Evolutionary conservation across 2,113 vertebrate genomes (phyloP).

Genomic region (Todiramphus chloris): DNA sequence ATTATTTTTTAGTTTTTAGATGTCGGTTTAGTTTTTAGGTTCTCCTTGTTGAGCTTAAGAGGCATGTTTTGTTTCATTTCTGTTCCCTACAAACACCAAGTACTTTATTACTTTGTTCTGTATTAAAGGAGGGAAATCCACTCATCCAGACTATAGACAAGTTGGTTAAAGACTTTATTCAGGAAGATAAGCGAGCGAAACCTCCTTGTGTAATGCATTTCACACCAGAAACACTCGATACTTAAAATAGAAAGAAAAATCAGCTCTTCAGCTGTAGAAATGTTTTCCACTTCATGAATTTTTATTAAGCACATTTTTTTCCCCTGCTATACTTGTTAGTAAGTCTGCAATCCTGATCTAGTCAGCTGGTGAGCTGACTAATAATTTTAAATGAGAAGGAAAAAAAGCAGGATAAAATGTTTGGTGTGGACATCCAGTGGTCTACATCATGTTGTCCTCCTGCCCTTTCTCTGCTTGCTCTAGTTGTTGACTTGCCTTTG

Average conservation of each 20-base stretch:
- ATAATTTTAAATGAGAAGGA: background rate
- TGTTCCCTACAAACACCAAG: background rate
- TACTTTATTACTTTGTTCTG: background rate
- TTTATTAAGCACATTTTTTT: background rate
- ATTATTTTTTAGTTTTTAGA: background rate
- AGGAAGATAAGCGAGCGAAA: background rate
- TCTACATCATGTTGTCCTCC: background rate
- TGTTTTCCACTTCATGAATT: conserved; percentile 26
- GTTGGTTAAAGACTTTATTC: background rate
- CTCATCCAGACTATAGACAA: background rate
- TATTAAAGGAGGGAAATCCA: background rate
- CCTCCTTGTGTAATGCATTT: background rate
- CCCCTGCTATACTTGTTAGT: background rate
- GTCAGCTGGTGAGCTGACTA: background rate
- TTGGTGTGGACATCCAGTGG: background rate
- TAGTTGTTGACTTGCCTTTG: background rate
- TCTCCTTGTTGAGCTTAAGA: background rate
- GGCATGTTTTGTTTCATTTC: background rate
- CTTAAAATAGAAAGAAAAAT: conserved; percentile 29
- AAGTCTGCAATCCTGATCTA: background rate
- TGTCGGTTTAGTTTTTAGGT: background rate
- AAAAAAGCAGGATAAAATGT: background rate
- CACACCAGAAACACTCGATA: background rate
- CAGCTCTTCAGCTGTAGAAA: conserved; percentile 31
- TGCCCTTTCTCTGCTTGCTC: background rate